These are phyloP conservation scores for Iselma pallidipennis DNA, from an alignment of 2,888 invertebrate genomes.

Conservation along the genomic window DNA sequence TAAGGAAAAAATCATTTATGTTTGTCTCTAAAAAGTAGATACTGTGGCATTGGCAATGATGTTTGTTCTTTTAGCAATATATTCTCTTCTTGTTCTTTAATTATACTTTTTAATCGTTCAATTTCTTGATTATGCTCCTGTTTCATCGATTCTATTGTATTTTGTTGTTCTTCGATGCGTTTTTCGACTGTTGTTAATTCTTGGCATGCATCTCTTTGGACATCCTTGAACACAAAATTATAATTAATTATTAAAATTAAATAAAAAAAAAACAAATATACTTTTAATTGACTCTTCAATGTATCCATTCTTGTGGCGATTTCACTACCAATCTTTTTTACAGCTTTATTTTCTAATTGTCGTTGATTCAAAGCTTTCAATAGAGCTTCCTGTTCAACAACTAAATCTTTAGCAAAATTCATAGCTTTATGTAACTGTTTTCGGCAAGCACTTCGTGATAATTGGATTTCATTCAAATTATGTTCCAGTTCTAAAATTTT, in stretches of 20 bases:
- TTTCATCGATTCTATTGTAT: slow-evolving; percentile 56
- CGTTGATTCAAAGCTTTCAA: slow-evolving; percentile 52
- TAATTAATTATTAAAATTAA: slow-evolving; percentile 2
- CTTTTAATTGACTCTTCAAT: slow-evolving; percentile 59
- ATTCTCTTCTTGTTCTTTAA: slow-evolving; percentile 56
- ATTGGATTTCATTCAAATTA: slow-evolving; percentile 55
- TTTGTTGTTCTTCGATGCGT: slow-evolving; percentile 57
- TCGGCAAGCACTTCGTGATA: slow-evolving; percentile 59
- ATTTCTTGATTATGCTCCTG: slow-evolving; percentile 57
- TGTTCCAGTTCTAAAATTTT: slow-evolving; percentile 58
- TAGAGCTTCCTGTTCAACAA: slow-evolving; percentile 60
- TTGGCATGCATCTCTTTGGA: slow-evolving; percentile 60
- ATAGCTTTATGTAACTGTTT: slow-evolving; percentile 60
- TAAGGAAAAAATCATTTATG: slow-evolving; percentile 40
- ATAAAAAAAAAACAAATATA: slow-evolving; percentile 29
- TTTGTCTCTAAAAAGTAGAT: slow-evolving; percentile 51
- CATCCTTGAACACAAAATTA: slow-evolving; percentile 52
- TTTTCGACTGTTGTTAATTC: slow-evolving; percentile 59
- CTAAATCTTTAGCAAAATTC: slow-evolving; percentile 59
- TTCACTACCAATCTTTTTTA: slow-evolving; percentile 56
- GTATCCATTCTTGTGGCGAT: slow-evolving; percentile 58
- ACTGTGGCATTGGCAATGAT: slow-evolving; percentile 47
- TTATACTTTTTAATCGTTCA: slow-evolving; percentile 54
- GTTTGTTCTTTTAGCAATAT: slow-evolving; percentile 45
- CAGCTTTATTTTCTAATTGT: slow-evolving; percentile 51